Base-by-base conservation (phyloP, 1,140 invertebrate species). In the Myzus persicae region DNA sequence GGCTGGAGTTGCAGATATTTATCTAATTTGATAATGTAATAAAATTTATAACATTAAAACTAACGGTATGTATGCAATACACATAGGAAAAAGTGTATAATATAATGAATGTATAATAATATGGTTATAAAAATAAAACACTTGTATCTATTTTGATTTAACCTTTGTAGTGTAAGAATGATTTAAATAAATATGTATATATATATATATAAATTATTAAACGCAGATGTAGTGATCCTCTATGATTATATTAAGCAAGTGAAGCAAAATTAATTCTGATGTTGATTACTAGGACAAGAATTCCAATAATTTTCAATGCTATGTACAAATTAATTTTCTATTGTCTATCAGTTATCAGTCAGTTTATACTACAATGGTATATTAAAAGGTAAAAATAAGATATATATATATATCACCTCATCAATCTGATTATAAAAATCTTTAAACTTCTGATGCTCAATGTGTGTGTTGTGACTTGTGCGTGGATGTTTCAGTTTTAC, bases 301-400 rank as follows among this genome's bases (percentile, higher is more conserved):
- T 36, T 76, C 6, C n/a, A 76, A 76, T n/a, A 14, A n/a, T 36
- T 14, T 31, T 3, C 14, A 18, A 76, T 76, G 14, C 31, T 76
- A n/a, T 67, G 18, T 76, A 14, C 18, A 76, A 76, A 76, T 76
- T 76, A 76, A 76, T 76, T 36, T 76, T n/a, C 59, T 76, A 76
- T 76, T 76, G 59, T 76, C n/a, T 67, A 14, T 67, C 6, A 18
- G 31, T 18, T 76, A 36, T 76, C 7, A 18, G 31, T 18, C n/a
- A n/a, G n/a, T n/a, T n/a, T n/a, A 76, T n/a, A 76, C n/a, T 76
- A 76, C 59, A 76, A n/a, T 76, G 14, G 59, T 76, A n/a, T 76
- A 76, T n/a, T n/a, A n/a, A 76, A 67, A 76, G 36, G 36, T 76
- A n/a, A 76, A 76, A 76, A n/a, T n/a, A n/a, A n/a, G n/a, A n/a